Conservation (phyloP, 2,113 vertebrate genomes). For the Eretmochelys imbricata region DNA sequence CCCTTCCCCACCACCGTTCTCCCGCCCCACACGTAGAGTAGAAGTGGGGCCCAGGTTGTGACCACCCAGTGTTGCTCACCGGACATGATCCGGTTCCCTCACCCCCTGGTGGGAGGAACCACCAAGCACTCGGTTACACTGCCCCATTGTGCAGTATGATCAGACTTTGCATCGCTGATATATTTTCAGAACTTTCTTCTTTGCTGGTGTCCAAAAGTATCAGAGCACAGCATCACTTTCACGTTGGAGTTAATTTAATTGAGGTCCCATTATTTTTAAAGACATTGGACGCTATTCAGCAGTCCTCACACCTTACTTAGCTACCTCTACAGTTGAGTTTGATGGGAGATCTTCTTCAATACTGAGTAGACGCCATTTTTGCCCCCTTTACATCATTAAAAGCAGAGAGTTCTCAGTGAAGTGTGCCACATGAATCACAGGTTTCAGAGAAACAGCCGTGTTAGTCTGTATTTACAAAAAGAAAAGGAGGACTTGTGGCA, state of each 20-base stretch:
- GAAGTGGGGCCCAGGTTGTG: neutral
- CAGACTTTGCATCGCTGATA: neutral
- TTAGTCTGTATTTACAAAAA: too few species aligned
- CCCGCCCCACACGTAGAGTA: neutral
- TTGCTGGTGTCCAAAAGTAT: constrained; percentile 30
- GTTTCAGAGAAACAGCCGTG: too few species aligned
- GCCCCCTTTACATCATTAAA: constrained; percentile 61
- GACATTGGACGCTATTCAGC: constrained; percentile 62
- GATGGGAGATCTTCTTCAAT: constrained; percentile 63
- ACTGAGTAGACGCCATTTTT: neutral
- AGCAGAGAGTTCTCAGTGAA: constrained; percentile 61
- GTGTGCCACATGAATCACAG: constrained; percentile 5
- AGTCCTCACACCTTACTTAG: constrained; percentile 35
- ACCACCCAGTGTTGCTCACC: neutral
- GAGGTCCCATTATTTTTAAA: neutral
- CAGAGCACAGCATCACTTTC: constrained; percentile 31
- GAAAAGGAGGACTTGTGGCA: too few species aligned
- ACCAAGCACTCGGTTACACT: neutral
- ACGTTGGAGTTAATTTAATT: constrained; percentile 50
- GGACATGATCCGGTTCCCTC: neutral
- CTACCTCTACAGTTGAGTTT: constrained; percentile 48
- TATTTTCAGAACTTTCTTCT: neutral
- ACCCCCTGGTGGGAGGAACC: neutral
- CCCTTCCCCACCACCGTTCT: neutral
- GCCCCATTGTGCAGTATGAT: neutral